Conservation (phyloP, 2,888 invertebrate genomes). For the Fragum fragum region DNA sequence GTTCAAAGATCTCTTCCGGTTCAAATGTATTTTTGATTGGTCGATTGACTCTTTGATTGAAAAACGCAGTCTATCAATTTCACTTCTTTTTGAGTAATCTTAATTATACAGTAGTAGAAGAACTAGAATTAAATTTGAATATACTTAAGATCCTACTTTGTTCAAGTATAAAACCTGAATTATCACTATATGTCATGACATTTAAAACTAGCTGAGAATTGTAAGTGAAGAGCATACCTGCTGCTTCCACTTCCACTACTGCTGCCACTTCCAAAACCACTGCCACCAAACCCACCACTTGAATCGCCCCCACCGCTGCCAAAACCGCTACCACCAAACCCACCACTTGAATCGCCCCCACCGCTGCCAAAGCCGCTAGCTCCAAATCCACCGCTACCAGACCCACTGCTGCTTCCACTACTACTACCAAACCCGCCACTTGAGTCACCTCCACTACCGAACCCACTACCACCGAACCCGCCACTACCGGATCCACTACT, state of each 20-base stretch:
- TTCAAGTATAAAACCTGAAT: too few relatives aligned
- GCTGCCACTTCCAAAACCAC: constrained; percentile 2
- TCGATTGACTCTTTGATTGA: too few relatives aligned
- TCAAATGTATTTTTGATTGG: too few relatives aligned
- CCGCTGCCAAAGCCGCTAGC: not conserved
- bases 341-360: not conserved
- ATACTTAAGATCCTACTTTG: too few relatives aligned
- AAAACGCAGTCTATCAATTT: too few relatives aligned
- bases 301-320: not conserved
- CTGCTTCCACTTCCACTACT: constrained; percentile 29
- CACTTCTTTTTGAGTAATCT: too few relatives aligned
- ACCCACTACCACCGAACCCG: not conserved
- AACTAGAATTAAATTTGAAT: too few relatives aligned
- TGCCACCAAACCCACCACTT: constrained; percentile 8
- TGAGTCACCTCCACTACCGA: not conserved
- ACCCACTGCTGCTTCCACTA: not conserved
- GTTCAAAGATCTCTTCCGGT: too few relatives aligned
- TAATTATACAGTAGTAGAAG: too few relatives aligned
- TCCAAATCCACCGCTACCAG: not conserved
- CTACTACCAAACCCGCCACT: constrained; percentile 6
- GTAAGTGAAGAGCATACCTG: too few relatives aligned
- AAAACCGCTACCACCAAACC: not conserved
- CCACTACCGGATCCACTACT: constrained; percentile 15
- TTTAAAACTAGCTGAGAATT: too few relatives aligned
- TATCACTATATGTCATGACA: too few relatives aligned